Evolutionary conservation across 2,888 invertebrate species (phyloP).

Genomic region (Mesopsocus fuscifrons): DNA sequence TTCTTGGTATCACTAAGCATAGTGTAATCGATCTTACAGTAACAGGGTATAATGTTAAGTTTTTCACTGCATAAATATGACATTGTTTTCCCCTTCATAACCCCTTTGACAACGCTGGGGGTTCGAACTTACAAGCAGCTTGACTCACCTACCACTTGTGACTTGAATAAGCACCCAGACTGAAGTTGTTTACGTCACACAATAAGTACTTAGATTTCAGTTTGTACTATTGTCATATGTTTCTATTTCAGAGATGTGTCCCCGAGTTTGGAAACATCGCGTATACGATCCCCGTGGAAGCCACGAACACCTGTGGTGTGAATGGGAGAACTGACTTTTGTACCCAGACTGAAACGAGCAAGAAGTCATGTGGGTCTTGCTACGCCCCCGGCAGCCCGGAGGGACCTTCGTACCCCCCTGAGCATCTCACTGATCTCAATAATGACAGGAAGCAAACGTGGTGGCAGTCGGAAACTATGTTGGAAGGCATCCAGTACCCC

Average conservation of each 20-base stretch:
- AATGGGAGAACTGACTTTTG: constrained; percentile 65
- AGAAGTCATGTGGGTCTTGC: constrained; percentile 14
- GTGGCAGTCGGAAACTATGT: constrained; percentile 99
- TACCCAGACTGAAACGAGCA: constrained; percentile 60
- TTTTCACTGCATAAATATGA: too few relatives aligned
- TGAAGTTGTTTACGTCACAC: too few relatives aligned
- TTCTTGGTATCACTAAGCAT: too few relatives aligned
- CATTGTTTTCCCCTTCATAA: too few relatives aligned
- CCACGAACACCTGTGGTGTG: constrained; percentile 91
- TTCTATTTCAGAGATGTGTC: constrained; percentile 73
- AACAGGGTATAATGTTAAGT: too few relatives aligned
- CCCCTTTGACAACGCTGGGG: too few relatives aligned
- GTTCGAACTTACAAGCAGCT: too few relatives aligned
- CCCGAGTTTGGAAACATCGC: constrained; percentile 96
- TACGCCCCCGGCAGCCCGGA: constrained; percentile 47
- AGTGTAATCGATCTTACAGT: too few relatives aligned
- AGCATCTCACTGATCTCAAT: constrained; percentile 71
- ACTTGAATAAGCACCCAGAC: too few relatives aligned
- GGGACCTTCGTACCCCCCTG: constrained; percentile 42
- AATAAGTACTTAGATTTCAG: too few relatives aligned
- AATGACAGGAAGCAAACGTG: constrained; percentile 82
- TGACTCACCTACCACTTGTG: too few relatives aligned
- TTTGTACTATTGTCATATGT: too few relatives aligned
- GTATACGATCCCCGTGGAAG: constrained; percentile 70
- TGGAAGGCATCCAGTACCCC: constrained; percentile 78